Conservation (phyloP, 2,797 vertebrate species). For the Lerista edwardsae region DNA sequence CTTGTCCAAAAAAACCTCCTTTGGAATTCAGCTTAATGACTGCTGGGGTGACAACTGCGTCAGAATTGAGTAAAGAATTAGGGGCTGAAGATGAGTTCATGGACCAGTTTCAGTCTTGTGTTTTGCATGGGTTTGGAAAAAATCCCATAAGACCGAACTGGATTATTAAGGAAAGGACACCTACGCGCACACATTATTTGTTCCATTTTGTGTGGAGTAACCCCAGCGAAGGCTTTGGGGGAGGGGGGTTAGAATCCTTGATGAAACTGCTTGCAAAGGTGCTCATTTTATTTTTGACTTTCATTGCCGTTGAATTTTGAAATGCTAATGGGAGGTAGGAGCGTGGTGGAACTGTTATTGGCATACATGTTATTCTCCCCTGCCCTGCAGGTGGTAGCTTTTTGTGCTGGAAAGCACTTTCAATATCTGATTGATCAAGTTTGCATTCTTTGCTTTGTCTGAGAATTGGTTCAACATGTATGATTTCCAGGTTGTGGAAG, state of each 20-base stretch:
- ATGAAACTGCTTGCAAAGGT: background rate
- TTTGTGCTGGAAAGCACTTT: background rate
- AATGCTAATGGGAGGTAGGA: background rate
- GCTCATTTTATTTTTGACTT: background rate
- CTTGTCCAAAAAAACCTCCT: no score
- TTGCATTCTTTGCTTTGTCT: background rate
- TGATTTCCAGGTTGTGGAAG: background rate
- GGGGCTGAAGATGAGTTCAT: no score
- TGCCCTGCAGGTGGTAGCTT: background rate
- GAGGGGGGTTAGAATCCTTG: background rate
- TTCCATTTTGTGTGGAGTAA: background rate
- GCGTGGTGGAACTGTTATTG: background rate
- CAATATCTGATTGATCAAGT: background rate
- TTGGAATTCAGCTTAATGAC: no score
- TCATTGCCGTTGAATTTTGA: background rate
- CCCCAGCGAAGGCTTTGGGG: background rate
- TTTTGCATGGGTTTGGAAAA: no score
- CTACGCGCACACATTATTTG: background rate
- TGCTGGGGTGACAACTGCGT: no score
- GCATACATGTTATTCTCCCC: background rate
- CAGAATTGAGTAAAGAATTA: no score
- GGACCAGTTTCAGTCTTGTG: no score
- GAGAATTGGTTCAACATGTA: background rate
- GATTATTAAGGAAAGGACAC: background rate
- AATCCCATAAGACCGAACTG: background rate